Percentiles rank a stretch among this genome's conserved stretches.
Conservation (phyloP, 2,888 invertebrate species). For the Ferdinandea cuprea region DNA sequence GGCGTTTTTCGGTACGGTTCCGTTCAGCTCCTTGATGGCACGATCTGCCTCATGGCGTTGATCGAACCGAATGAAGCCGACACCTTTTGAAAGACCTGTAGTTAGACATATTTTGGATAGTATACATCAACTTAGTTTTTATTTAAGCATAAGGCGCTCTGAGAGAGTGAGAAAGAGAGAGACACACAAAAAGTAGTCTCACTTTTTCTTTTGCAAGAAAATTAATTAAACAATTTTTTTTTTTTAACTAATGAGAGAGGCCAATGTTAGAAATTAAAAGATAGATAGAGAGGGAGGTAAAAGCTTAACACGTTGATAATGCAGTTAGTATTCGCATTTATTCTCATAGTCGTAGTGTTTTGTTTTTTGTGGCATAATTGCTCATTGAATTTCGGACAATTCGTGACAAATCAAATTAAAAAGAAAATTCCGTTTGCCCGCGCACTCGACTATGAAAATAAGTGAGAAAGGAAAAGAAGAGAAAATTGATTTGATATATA, state of each 20-base stretch:
- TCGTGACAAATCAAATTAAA: too few species aligned
- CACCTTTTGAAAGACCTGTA: slow-evolving; percentile 95
- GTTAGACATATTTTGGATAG: slow-evolving; percentile 71
- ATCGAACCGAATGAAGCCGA: slow-evolving; percentile 97
- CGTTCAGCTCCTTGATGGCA: slow-evolving; percentile 95
- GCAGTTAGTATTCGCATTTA: slow-evolving; percentile 29
- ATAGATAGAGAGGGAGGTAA: background rate
- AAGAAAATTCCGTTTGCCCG: too few species aligned
- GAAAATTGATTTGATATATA: slow-evolving; percentile 26
- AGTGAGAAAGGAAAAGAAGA: background rate
- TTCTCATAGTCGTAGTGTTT: background rate
- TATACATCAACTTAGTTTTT: slow-evolving; percentile 66
- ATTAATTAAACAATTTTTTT: slow-evolving; percentile 20
- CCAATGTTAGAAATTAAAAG: slow-evolving; percentile 1
- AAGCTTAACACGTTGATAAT: slow-evolving; percentile 32
- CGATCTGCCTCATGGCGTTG: slow-evolving; percentile 95
- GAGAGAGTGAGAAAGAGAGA: slow-evolving; percentile 19
- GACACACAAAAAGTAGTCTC: slow-evolving; percentile 24
- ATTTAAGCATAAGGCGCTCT: slow-evolving; percentile 59
- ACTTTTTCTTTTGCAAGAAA: slow-evolving; percentile 44
- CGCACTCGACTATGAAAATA: background rate
- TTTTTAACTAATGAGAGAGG: slow-evolving; percentile 19
- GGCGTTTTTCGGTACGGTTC: slow-evolving; percentile 94
- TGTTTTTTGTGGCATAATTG: background rate
- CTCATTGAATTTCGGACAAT: too few species aligned